Percentiles rank a stretch among this genome's conserved stretches.
phyloP scores from a whole-genome alignment of 2,888 invertebrate genomes.

The Atrina japonica region DNA sequence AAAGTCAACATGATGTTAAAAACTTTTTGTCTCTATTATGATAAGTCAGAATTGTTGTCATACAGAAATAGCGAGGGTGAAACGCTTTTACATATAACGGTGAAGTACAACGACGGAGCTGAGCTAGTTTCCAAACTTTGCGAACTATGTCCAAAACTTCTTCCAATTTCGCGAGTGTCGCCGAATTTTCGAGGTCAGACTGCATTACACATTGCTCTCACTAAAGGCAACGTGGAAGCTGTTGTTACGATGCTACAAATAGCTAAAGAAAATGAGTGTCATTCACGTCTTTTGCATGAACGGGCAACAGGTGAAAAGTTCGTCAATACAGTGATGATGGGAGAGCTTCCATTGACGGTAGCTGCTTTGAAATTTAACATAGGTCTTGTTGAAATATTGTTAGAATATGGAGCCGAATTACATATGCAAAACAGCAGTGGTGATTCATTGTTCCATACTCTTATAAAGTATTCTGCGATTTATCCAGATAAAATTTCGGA shows the following conservation, averaged over 20 bases:
- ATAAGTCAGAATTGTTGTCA: background rate
- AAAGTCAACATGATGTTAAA: background rate
- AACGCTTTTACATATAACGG: slow-evolving; percentile 57
- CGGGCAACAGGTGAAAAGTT: slow-evolving; percentile 50
- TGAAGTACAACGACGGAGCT: slow-evolving; percentile 53
- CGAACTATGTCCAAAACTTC: slow-evolving; percentile 50
- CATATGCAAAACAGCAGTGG: slow-evolving; percentile 54
- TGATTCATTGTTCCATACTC: slow-evolving; percentile 58
- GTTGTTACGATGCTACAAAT: slow-evolving; percentile 48
- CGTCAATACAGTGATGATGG: slow-evolving; percentile 64
- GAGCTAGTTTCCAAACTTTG: slow-evolving; percentile 48
- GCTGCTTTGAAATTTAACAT: slow-evolving; percentile 54
- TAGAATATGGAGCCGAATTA: slow-evolving; percentile 56
- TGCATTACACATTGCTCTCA: slow-evolving; percentile 60
- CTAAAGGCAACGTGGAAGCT: slow-evolving; percentile 52
- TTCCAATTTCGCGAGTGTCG: slow-evolving; percentile 49
- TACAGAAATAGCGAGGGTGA: slow-evolving; percentile 46
- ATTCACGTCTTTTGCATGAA: slow-evolving; percentile 50
- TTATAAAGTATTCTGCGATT: slow-evolving; percentile 59
- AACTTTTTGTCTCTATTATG: background rate
- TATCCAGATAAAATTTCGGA: slow-evolving; percentile 51
- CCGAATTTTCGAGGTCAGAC: slow-evolving; percentile 56
- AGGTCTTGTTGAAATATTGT: slow-evolving; percentile 46
- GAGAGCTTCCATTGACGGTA: slow-evolving; percentile 57
- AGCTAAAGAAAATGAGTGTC: slow-evolving; percentile 38